A percentile compares a stretch with the other conserved stretches of the same genome.
These are phyloP conservation scores for Hypsibius dujardini DNA, from an alignment of 1,140 invertebrate species.

Conservation along the genomic window DNA sequence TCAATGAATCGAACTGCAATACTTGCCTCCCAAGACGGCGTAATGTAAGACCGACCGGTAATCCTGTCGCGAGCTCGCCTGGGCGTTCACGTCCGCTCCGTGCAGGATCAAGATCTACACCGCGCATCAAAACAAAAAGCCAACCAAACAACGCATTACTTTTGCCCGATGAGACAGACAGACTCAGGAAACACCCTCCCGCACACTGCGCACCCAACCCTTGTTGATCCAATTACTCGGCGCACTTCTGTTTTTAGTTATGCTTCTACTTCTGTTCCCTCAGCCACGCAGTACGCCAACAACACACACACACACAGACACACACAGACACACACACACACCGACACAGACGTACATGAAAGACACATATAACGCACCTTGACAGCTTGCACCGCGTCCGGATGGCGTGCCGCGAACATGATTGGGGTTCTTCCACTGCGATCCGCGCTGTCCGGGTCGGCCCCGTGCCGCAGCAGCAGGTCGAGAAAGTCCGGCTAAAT, in stretches of 20 bases:
- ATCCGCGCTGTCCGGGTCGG: conserved; percentile 63
- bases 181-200: not conserved
- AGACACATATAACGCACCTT: not conserved
- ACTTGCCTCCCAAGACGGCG: conserved; percentile 48
- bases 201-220: not conserved
- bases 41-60: conserved; percentile 66
- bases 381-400: conserved; percentile 3
- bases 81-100: conserved; percentile 61
- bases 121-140: not conserved
- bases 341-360: no score
- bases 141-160: no score
- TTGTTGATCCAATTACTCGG: not conserved
- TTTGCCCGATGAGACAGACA: not conserved
- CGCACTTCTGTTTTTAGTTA: not conserved
- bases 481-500: conserved; percentile 54
- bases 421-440: conserved; percentile 62
- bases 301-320: no score
- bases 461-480: conserved; percentile 59
- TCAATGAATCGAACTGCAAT: no score
- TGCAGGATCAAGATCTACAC: conserved; percentile 46
- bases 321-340: no score
- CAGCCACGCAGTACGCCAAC: no score
- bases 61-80: conserved; percentile 52
- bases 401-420: conserved; percentile 38
- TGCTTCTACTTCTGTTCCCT: no score